Evolutionary conservation across 2,797 vertebrate species (phyloP).

Genomic region (Oreortyx pictus): DNA sequence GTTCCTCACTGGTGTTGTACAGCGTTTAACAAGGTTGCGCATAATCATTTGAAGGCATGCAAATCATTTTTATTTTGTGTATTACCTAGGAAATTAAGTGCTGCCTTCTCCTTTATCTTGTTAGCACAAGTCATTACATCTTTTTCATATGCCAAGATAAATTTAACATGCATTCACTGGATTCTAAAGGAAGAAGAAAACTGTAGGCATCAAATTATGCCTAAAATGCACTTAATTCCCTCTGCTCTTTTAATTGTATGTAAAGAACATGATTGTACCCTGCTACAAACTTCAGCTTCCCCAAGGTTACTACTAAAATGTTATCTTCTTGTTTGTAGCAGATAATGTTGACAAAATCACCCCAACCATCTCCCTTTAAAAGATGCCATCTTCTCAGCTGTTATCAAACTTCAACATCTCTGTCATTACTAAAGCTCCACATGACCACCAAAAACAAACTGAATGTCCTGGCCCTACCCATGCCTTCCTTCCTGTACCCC

Average conservation of each 20-base stretch:
- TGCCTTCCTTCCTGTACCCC: not conserved
- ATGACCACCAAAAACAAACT: not conserved
- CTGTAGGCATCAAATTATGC: conserved; percentile 62
- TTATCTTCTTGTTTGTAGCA: conserved; percentile 17
- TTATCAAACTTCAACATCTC: conserved; percentile 47
- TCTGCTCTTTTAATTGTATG: conserved; percentile 29
- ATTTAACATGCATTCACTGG: conserved; percentile 69
- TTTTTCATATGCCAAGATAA: conserved; percentile 74
- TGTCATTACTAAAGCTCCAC: conserved; percentile 38
- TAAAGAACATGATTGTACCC: not conserved
- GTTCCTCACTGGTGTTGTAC: conserved; percentile 3
- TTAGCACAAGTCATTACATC: conserved; percentile 75
- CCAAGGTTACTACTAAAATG: conserved; percentile 26
- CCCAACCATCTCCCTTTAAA: conserved; percentile 25
- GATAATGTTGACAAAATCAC: not conserved
- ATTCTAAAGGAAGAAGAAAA: conserved; percentile 61
- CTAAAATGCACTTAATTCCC: conserved; percentile 65
- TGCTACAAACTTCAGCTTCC: conserved; percentile 27
- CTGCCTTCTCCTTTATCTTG: conserved; percentile 73
- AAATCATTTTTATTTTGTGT: conserved; percentile 76
- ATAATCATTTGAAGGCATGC: conserved; percentile 63
- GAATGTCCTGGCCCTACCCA: conserved; percentile 33
- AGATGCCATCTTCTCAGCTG: conserved; percentile 27
- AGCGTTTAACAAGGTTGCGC: conserved; percentile 31
- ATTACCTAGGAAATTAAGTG: conserved; percentile 75